Conservation (phyloP, 2,797 vertebrate genomes). For the Arrhamphus sclerolepis region DNA sequence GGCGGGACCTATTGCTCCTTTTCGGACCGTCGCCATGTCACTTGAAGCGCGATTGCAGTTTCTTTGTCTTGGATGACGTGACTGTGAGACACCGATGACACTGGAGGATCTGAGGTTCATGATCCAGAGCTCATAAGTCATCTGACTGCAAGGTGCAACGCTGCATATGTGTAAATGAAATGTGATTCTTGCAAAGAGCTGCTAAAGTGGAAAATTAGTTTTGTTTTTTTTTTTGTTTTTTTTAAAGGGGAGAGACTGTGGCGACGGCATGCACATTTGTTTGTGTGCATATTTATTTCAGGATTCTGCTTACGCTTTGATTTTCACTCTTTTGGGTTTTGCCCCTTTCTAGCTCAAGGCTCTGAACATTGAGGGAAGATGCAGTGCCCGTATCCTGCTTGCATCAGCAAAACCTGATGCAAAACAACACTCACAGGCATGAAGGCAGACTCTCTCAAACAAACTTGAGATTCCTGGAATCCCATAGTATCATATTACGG, state of each 20-base stretch:
- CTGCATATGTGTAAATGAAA: conserved; percentile 41
- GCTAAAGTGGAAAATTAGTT: conserved; percentile 52
- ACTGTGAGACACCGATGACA: neutral
- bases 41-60: neutral
- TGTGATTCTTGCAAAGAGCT: conserved; percentile 27
- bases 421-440: conserved; percentile 55
- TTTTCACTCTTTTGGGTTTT: conserved; percentile 56
- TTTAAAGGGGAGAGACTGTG: conserved; percentile 15
- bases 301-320: conserved; percentile 70
- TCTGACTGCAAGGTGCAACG: conserved; percentile 17
- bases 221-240: too few species aligned
- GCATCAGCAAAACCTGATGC: conserved; percentile 74
- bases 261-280: conserved; percentile 31
- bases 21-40: conserved; percentile 21
- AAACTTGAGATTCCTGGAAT: conserved; percentile 33
- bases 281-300: conserved; percentile 59
- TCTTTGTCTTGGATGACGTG: neutral
- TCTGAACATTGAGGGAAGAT: conserved; percentile 46
- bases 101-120: neutral
- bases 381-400: conserved; percentile 46
- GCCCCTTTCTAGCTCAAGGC: conserved; percentile 58
- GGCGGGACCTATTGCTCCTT: conserved; percentile 14
- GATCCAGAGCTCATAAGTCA: conserved; percentile 29
- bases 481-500: conserved; percentile 10
- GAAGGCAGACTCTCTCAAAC: conserved; percentile 7